Evolutionary conservation across 2,113 vertebrate genomes (phyloP), one percentile per base, ranked within the genome.

Genomic region (Nannobrachium achirus): DNA sequence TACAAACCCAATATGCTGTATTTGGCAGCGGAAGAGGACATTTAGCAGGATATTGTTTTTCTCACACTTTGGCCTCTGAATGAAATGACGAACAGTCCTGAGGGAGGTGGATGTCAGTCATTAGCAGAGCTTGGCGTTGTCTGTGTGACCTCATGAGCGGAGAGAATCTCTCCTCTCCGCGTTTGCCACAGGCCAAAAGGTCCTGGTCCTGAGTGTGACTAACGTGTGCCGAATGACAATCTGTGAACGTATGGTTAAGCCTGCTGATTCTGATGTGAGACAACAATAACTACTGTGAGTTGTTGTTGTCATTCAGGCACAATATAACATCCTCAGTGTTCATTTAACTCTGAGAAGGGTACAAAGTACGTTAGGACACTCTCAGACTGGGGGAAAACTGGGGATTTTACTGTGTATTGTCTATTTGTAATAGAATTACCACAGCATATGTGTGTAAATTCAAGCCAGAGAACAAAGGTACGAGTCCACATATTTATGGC

Each of bases 31-130:
- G 88, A 91, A 88, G 64, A 74, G 57, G 79, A 69, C 41, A 63
- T 77, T 90, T 88, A 87, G 72, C 19, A 44, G 55, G 55, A 89
- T 81, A 82, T 89, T 89, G 87, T 86, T 88, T 82, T 89, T 58
- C 45, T 70, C 64, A 66, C 79, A 85, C 71, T 61, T 71, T 78
- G 73, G 73, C 85, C 77, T 67, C 69, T 74, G 63, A 42, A 61
- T 74, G 63, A 42, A 61, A 72, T 68, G 70, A 33, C 57, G 73
- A 42, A 42, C 57, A 57, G 4, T 64, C 58, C 57, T 25, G 60
- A 51, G 51, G 57, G 62, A 66, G 82, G 80, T 76, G 84, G 79
- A 81, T 84, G 77, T 64, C 2, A 10, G 75, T 85, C 64, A 83
- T 86, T 76, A 81, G 53, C 57, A 0, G 72, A 69, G 71, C 56